Base-by-base conservation (phyloP, 2,113 vertebrate genomes). In the Vanacampus margaritifer region DNA sequence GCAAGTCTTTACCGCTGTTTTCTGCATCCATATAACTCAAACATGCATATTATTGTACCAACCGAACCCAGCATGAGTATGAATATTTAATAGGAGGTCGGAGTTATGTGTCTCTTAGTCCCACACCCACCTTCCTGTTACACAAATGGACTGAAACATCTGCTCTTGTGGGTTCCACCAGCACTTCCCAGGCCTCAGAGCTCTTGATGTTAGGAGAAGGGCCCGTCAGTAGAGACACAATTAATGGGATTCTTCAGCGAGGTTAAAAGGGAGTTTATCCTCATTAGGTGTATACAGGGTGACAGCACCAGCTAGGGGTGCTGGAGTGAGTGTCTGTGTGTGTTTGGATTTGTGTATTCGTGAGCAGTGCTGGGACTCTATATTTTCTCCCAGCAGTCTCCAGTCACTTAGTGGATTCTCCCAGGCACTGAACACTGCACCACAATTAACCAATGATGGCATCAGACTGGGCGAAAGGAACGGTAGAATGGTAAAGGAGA, bases 191-290 rank as follows among this genome's bases (percentile, higher is more conserved):
- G 63, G 61, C n/a, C 48, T 60, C 62, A 28, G 59, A 71, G 66
- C 71, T 67, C 63, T 75, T 72, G 78, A 78, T 77, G 69, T 81
- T 67, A 69, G 48, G 71, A 80, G 65, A 73, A 24, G 66, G 68
- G 80, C 77, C 72, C 68, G 67, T 83, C 74, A 79, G 75, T 54
- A 62, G 75, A 79, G 76, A 77, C 68, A 65, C 76, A 82, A 83
- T 78, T 79, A 85, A 84, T 85, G 71, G 74, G 62, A 74, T 69
- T 84, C 66, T 82, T 87, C 76, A 78, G 69, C 57, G 69, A 72
- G 79, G 86, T 89, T 89, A 86, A 89, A 87, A 82, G 78, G 65
- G 77, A 84, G 83, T 88, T 89, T 86, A 84, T 90, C 81, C 86
- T 90, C 84, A 87, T 91, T 87, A 88, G 77, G 74, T 86, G 64